phyloP scores from a whole-genome alignment of 2,888 invertebrate species.

The Nineta flava region DNA sequence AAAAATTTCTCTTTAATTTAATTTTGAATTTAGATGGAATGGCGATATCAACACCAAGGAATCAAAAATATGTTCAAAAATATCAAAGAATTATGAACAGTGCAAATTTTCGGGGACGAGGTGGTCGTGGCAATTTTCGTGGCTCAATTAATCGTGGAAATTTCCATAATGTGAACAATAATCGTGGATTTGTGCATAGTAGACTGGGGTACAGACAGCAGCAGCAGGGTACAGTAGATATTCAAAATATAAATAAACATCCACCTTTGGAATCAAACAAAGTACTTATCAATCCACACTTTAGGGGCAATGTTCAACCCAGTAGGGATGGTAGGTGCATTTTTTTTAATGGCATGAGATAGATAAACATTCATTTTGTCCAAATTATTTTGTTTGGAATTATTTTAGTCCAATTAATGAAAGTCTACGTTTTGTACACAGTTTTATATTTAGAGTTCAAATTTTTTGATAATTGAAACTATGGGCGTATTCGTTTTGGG shows the following conservation, averaged over 20 bases:
- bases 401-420: too few relatives aligned
- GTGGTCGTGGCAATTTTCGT: slow-evolving; percentile 2
- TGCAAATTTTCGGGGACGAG: slow-evolving; percentile 6
- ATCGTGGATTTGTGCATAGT: background rate
- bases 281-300: slow-evolving; percentile 52
- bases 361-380: too few relatives aligned
- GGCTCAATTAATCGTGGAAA: slow-evolving; percentile 1
- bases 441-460: too few relatives aligned
- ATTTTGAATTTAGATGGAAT: background rate
- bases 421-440: too few relatives aligned
- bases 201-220: slow-evolving; percentile 6
- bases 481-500: too few relatives aligned
- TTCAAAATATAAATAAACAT: background rate
- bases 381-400: too few relatives aligned
- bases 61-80: background rate
- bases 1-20: background rate
- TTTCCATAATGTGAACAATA: slow-evolving; percentile 1
- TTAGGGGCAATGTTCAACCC: slow-evolving; percentile 41
- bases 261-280: slow-evolving; percentile 27
- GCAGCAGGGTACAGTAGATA: background rate
- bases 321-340: slow-evolving; percentile 31
- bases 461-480: too few relatives aligned
- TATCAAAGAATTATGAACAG: background rate
- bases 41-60: background rate
- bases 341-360: too few relatives aligned